Evolutionary conservation across 1,140 invertebrate species (phyloP).

Genomic region (Zaprionus africanus): DNA sequence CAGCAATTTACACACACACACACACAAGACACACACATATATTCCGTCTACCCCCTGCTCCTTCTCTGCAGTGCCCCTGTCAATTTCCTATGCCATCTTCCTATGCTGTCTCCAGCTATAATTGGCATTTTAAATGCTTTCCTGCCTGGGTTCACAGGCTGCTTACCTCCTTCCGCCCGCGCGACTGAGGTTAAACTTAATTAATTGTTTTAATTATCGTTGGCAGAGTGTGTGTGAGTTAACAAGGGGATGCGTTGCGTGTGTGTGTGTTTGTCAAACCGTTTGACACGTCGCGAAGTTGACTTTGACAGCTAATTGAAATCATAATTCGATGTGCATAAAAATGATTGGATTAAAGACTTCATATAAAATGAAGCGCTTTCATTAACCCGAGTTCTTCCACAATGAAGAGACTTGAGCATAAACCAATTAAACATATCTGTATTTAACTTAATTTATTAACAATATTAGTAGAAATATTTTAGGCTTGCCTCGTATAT

Average conservation of each 20-base stretch:
- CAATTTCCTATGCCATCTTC: constrained; percentile 28
- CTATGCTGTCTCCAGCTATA: constrained; percentile 51
- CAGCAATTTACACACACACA: constrained; percentile 60
- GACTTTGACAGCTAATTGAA: constrained; percentile 23
- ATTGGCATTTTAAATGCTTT: constrained; percentile 69
- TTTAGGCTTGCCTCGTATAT: neutral
- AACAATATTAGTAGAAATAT: neutral
- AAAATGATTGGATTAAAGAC: neutral
- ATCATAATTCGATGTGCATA: constrained; percentile 24
- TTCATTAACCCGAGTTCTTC: no score
- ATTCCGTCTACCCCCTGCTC: no score
- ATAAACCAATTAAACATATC: neutral
- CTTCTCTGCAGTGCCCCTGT: neutral
- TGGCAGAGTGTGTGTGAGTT: neutral
- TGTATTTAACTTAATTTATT: neutral
- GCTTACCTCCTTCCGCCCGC: constrained; percentile 12
- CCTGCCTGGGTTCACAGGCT: constrained; percentile 28
- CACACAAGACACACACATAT: neutral
- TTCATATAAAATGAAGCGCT: neutral
- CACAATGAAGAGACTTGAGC: no score
- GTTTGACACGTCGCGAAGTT: constrained; percentile 47
- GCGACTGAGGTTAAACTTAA: constrained; percentile 46
- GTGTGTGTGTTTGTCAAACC: constrained; percentile 36
- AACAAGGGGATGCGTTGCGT: neutral
- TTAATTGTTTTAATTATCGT: constrained; percentile 73